Percentiles rank a stretch among this genome's conserved stretches.
Evolutionary conservation across 2,797 vertebrate species (phyloP).

Genomic region (Lagocephalus sceleratus): DNA sequence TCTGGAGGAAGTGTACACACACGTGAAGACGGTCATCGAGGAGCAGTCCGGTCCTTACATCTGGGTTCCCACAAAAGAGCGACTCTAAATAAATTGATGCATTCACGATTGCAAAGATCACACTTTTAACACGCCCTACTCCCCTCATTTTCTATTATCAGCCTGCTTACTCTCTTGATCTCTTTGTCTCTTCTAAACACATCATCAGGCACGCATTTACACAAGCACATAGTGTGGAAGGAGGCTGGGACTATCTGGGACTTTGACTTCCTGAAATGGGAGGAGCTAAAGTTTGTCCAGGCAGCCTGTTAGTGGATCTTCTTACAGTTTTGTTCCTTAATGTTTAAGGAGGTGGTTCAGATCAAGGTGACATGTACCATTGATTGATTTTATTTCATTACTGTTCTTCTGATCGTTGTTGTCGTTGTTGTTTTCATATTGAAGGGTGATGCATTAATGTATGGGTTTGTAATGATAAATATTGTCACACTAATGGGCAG

Average conservation of each 20-base stretch:
- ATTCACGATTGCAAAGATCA: slow-evolving; percentile 32
- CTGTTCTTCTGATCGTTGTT: slow-evolving; percentile 72
- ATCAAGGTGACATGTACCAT: slow-evolving; percentile 86
- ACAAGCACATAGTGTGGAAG: slow-evolving; percentile 44
- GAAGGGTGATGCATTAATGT: slow-evolving; percentile 84
- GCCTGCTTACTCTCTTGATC: slow-evolving; percentile 52
- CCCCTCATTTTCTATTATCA: slow-evolving; percentile 59
- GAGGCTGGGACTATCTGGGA: slow-evolving; percentile 67
- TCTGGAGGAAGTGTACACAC: slow-evolving; percentile 93
- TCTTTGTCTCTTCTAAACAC: slow-evolving; percentile 18
- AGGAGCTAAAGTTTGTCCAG: slow-evolving; percentile 79
- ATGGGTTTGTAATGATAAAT: slow-evolving; percentile 76
- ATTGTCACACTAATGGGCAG: slow-evolving; percentile 80
- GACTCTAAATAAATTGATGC: slow-evolving; percentile 79
- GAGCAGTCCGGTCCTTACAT: slow-evolving; percentile 95
- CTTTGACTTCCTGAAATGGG: slow-evolving; percentile 67
- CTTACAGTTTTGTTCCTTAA: slow-evolving; percentile 93
- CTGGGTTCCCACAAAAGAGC: slow-evolving; percentile 96
- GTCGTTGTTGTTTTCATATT: slow-evolving; percentile 79
- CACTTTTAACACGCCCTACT: slow-evolving; percentile 39
- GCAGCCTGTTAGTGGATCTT: slow-evolving; percentile 81
- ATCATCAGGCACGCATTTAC: slow-evolving; percentile 25
- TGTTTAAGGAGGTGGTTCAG: slow-evolving; percentile 95
- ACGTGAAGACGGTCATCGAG: slow-evolving; percentile 94
- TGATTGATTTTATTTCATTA: slow-evolving; percentile 72